A percentile compares a stretch with the other conserved stretches of the same genome.
Evolutionary conservation across 2,113 vertebrate genomes (phyloP).

Genomic region (Muntiacus reevesi): DNA sequence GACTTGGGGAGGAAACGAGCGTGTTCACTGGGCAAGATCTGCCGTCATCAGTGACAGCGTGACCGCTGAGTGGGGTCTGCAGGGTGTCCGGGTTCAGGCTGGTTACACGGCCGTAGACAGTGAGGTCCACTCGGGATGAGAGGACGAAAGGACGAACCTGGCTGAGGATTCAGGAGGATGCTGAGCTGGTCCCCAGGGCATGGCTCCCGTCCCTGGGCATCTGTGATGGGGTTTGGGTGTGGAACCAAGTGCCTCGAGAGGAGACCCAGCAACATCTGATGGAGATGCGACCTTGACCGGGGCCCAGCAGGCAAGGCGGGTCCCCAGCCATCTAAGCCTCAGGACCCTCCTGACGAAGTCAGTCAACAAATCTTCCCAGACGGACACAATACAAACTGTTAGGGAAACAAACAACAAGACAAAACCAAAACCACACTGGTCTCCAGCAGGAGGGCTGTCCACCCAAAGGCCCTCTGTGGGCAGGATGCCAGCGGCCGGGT

Average conservation of each 20-base stretch:
- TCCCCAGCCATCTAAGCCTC: no score
- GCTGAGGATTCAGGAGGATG: not conserved
- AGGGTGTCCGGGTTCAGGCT: fast-evolving
- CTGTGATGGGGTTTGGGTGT: fast-evolving
- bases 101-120: fast-evolving
- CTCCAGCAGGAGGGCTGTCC: not conserved
- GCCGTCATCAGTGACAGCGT: fast-evolving
- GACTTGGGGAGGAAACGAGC: fast-evolving
- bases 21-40: fast-evolving
- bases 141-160: fast-evolving
- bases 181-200: not conserved
- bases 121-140: not conserved
- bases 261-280: not conserved
- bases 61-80: fast-evolving
- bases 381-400: fast-evolving
- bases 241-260: fast-evolving
- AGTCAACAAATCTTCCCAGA: not conserved
- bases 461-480: not conserved
- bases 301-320: not conserved
- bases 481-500: fast-evolving
- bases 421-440: not conserved
- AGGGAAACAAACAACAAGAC: not conserved
- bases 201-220: not conserved
- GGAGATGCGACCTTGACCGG: fast-evolving
- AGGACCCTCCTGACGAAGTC: not conserved